Percentiles rank a stretch among this genome's conserved stretches.
Conservation (phyloP, 2,113 vertebrate species). For the Nyctereutes procyonoides region DNA sequence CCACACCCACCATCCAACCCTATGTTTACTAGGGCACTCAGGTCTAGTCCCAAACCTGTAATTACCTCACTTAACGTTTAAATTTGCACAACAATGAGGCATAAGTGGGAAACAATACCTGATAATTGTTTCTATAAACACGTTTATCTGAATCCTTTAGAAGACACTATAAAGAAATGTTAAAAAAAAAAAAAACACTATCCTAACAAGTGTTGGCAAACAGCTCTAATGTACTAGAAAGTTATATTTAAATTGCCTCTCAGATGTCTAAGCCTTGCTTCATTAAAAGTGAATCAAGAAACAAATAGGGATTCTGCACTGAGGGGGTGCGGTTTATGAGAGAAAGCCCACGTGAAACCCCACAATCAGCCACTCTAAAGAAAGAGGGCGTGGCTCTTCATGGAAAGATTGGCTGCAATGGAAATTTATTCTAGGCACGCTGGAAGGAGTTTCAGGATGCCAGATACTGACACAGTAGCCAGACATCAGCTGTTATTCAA, state of each 20-base stretch:
- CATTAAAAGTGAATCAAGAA: background rate
- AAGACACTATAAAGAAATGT: background rate
- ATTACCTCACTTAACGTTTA: background rate
- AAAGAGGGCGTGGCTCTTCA: background rate
- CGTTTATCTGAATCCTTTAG: background rate
- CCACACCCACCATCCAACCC: background rate
- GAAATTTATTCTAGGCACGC: accelerated
- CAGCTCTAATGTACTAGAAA: background rate
- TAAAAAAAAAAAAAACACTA: background rate
- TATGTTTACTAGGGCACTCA: accelerated
- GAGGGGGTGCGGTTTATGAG: background rate
- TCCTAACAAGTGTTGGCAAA: background rate
- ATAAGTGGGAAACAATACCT: background rate
- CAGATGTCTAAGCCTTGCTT: background rate
- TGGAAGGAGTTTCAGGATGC: background rate
- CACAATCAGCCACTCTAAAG: background rate
- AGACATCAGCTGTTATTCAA: background rate
- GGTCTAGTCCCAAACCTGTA: background rate
- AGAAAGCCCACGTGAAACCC: background rate
- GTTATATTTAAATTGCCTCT: background rate
- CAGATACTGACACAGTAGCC: accelerated
- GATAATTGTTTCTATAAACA: background rate
- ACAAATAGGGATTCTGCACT: background rate
- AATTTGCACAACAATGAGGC: background rate
- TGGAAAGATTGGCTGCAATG: background rate